Base-by-base conservation (phyloP, 2,113 vertebrate species). In the Mustelus asterias region DNA sequence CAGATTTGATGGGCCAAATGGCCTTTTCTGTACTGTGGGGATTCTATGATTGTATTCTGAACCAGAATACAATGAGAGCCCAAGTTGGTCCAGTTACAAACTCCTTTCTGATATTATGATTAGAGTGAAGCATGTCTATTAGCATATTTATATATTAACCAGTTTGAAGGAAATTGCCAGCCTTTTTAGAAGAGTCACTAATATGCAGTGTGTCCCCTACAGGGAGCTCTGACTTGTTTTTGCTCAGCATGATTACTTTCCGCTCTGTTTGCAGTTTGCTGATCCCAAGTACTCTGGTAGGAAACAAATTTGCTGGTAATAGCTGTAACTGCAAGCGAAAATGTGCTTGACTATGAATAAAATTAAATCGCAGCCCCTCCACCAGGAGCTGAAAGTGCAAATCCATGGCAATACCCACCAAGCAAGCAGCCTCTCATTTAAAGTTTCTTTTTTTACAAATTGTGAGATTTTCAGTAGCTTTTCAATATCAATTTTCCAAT, bases 381-480 rank as follows among this genome's bases (percentile, higher is more conserved):
- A 41, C 41, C 37, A 20, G 37, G 18, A 44, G 80, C 80, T 83
- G 80, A 37, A 93, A 65, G 29, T 65, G 60, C 89, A 93, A 93
- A 93, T 93, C 63, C 65, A 58, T 1, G 16, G 33, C 58, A 63
- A 48, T 16, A 16, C 29, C 14, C 7, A 24, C 20, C 6, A 65
- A 37, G 60, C 16, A 22, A 63, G 54, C 58, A 65, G 1, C 33
- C 60, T 65, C 89, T 37, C 65, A 93, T 67, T 76, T 76, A 29
- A 92, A 37, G 29, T 37, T 65, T 41, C 89, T 63, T 93, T 37
- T 65, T 83, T 41, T 93, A 16, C 60, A 93, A 93, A 65, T 65
- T 93, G 89, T 65, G n/a, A 93, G 60, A 63, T 93, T 93, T 58
- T 92, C 88, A n/a, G 89, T 22, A 65, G 63, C 89, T 93, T 93